phyloP scores from a whole-genome alignment of 2,888 invertebrate genomes.

The Argynnis bischoffii region DNA sequence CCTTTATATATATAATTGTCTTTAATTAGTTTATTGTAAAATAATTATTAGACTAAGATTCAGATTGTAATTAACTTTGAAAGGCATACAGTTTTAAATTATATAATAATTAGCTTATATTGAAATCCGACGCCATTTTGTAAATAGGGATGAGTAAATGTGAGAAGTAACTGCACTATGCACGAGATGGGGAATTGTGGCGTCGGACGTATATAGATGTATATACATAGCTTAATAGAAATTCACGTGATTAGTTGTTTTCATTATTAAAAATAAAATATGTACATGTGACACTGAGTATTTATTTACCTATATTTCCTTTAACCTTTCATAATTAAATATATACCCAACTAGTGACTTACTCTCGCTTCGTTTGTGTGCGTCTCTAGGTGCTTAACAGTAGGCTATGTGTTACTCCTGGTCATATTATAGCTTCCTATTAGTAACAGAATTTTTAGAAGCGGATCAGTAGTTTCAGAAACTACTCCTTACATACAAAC shows the following conservation, averaged over 20 bases:
- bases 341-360: too few species aligned
- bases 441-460: too few species aligned
- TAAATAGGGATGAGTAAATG: conserved; percentile 55
- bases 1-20: too few species aligned
- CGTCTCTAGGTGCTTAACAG: too few species aligned
- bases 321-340: background rate
- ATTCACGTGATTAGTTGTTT: conserved; percentile 42
- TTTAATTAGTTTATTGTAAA: too few species aligned
- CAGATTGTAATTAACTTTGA: conserved; percentile 2
- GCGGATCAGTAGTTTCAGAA: too few species aligned
- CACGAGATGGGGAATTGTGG: conserved; percentile 76
- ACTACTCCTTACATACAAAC: too few species aligned
- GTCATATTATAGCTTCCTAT: too few species aligned
- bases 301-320: conserved; percentile 40
- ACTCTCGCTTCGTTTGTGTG: too few species aligned
- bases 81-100: conserved; percentile 24
- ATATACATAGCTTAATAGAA: conserved; percentile 38
- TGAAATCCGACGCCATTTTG: conserved; percentile 55
- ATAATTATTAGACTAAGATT: background rate
- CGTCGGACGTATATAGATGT: conserved; percentile 49
- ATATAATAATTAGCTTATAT: conserved; percentile 26
- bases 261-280: conserved; percentile 50
- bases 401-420: too few species aligned
- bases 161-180: conserved; percentile 66
- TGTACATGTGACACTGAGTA: conserved; percentile 50